Evolutionary conservation across 2,113 vertebrate species (phyloP), one percentile per base, ranked within the genome.

Genomic region (Coracopsis vasa): DNA sequence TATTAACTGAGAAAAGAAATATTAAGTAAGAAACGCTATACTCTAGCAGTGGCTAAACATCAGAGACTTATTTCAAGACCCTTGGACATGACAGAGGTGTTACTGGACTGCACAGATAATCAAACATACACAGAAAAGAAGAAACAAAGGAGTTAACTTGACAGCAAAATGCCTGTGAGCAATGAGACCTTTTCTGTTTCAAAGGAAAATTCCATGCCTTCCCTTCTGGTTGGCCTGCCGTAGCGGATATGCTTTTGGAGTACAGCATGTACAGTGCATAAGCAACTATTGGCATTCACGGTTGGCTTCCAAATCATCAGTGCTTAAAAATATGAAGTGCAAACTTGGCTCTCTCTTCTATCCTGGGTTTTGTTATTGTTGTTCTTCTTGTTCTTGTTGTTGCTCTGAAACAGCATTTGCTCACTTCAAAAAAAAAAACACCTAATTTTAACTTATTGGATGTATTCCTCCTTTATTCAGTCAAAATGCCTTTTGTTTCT

Each of bases 281-380:
- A 94, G 88, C 44, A 95, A 82, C 72, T 92, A 79, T 7, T 87
- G 73, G 72, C 73, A 89, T 89, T 92, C 70, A 75, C 89, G 86
- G 73, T 95, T 92, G 79, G 14, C 71, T 96, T 94, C 95, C 88
- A 96, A 69, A 96, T 95, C 94, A 94, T 77, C 65, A 87, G 44
- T 75, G 70, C 92, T 95, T 84, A 89, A 96, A 97, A 95, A 96
- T 51, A 87, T 39, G 80, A 89, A 84, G 65, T 28, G 51, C 44
- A 96, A 81, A 88, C 56, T 88, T 86, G 83, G 69, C 73, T 69
- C 7, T 85, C 31, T 86, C 48, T 33, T 85, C 56, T 62, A 23
- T 79, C 39, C 44, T 73, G 44, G 13, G 35, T 90, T 92, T 94
- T 90, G 48, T 83, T 95, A 28, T 67, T 91, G 54, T 70, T 86